Percentiles rank a stretch among this genome's conserved stretches.
These are phyloP conservation scores for Rallus limicola DNA, from an alignment of 2,113 vertebrate genomes.

Conservation along the genomic window DNA sequence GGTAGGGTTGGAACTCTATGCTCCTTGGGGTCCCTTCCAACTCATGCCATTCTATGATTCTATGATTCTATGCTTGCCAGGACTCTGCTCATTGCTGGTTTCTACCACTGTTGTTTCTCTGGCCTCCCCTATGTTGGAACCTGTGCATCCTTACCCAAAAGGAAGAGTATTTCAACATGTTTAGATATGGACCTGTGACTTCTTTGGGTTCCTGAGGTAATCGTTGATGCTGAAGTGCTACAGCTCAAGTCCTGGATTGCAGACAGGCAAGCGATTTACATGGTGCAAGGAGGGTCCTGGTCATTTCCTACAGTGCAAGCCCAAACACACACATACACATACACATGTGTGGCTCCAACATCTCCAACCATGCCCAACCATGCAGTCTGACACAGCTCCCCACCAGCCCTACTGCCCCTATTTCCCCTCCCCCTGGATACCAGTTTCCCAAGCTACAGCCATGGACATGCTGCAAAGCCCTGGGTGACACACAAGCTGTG, in stretches of 20 bases:
- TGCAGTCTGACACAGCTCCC: fast-evolving
- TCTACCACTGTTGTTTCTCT: fast-evolving
- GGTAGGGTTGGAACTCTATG: no score
- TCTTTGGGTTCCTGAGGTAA: background rate
- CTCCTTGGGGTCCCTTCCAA: no score
- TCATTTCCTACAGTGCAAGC: background rate
- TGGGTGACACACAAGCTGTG: background rate
- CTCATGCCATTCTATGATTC: no score
- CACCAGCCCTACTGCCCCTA: fast-evolving
- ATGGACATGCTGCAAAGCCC: fast-evolving
- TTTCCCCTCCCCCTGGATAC: background rate
- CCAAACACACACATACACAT: fast-evolving
- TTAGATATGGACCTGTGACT: fast-evolving
- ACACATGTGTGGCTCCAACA: fast-evolving
- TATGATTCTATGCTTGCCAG: background rate
- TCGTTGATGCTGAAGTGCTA: background rate
- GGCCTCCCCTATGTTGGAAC: background rate
- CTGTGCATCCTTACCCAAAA: background rate
- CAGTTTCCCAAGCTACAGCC: fast-evolving
- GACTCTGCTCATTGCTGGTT: background rate
- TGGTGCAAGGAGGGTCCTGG: fast-evolving
- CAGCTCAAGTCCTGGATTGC: background rate
- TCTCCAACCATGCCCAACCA: background rate
- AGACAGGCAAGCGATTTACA: fast-evolving
- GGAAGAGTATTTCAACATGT: background rate